These are phyloP conservation scores for Ceyx margarethae DNA, from an alignment of 2,113 vertebrate species.

Conservation along the genomic window DNA sequence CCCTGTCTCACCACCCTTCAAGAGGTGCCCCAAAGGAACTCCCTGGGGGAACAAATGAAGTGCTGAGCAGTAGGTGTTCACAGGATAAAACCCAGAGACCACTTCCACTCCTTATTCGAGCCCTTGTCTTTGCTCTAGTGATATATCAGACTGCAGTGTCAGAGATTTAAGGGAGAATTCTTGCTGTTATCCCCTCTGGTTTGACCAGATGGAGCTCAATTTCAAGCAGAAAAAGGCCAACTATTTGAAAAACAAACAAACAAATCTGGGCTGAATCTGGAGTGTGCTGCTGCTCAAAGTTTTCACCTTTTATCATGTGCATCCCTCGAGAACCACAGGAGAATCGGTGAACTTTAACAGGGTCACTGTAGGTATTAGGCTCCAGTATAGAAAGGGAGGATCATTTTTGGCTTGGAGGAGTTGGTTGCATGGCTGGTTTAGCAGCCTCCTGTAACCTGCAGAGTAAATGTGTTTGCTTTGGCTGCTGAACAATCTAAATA, in stretches of 20 bases:
- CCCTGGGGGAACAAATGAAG: neutral
- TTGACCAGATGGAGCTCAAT: neutral
- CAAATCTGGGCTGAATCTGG: neutral
- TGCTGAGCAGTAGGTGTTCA: neutral
- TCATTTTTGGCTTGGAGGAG: neutral
- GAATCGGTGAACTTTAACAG: neutral
- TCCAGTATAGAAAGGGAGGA: neutral
- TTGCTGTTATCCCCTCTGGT: neutral
- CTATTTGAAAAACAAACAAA: neutral
- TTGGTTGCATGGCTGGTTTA: constrained; percentile 25
- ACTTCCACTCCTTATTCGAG: neutral
- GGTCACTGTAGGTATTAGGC: neutral
- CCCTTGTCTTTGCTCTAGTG: neutral
- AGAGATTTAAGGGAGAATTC: neutral
- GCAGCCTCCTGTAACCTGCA: constrained; percentile 49
- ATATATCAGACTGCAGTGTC: neutral
- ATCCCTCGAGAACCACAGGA: neutral
- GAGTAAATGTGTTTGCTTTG: constrained; percentile 55
- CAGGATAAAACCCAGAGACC: neutral
- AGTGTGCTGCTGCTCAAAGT: neutral
- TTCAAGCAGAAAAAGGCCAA: neutral
- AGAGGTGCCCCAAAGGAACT: neutral
- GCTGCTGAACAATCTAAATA: constrained; percentile 22
- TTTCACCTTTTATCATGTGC: neutral
- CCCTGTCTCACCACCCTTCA: neutral